These are phyloP conservation scores for Hybognathus amarus DNA, from an alignment of 2,797 vertebrate species.

Conservation along the genomic window DNA sequence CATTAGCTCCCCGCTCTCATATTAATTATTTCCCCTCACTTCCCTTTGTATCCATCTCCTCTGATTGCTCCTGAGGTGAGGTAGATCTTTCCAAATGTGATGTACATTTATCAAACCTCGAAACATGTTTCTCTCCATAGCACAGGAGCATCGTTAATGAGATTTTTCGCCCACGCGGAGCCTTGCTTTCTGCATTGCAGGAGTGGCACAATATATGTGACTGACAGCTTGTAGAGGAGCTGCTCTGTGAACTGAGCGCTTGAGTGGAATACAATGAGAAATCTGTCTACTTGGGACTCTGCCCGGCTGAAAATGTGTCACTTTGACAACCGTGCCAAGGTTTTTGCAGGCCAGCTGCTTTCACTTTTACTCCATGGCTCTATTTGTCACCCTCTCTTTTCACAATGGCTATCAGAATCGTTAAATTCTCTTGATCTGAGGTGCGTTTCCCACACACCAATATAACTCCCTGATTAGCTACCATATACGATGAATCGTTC, in stretches of 20 bases:
- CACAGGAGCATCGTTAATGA: constrained; percentile 18
- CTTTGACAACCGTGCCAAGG: constrained; percentile 26
- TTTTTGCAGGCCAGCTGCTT: constrained; percentile 32
- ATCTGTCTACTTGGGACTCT: constrained; percentile 44
- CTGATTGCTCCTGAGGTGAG: constrained; percentile 10
- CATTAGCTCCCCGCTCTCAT: constrained; percentile 55
- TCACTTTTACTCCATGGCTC: constrained; percentile 20
- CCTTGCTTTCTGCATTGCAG: constrained; percentile 60
- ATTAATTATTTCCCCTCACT: constrained; percentile 71
- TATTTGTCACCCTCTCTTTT: constrained; percentile 22
- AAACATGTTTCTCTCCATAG: constrained; percentile 9
- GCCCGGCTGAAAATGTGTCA: constrained; percentile 37
- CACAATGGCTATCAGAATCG: constrained; percentile 12
- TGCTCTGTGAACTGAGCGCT: constrained; percentile 34
- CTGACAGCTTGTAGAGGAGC: constrained; percentile 57
- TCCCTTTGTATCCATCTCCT: constrained; percentile 69
- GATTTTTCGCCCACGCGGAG: constrained; percentile 55
- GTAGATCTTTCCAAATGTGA: constrained; percentile 26
- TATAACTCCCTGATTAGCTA: background rate
- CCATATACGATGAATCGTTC: background rate
- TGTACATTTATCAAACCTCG: background rate
- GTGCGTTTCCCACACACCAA: background rate
- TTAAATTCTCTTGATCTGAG: constrained; percentile 36
- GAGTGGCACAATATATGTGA: constrained; percentile 59
- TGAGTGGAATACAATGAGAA: constrained; percentile 50